A percentile compares a stretch with the other conserved stretches of the same genome.
phyloP scores from a whole-genome alignment of 1,140 invertebrate species.

The Laodelphax striatellus region DNA sequence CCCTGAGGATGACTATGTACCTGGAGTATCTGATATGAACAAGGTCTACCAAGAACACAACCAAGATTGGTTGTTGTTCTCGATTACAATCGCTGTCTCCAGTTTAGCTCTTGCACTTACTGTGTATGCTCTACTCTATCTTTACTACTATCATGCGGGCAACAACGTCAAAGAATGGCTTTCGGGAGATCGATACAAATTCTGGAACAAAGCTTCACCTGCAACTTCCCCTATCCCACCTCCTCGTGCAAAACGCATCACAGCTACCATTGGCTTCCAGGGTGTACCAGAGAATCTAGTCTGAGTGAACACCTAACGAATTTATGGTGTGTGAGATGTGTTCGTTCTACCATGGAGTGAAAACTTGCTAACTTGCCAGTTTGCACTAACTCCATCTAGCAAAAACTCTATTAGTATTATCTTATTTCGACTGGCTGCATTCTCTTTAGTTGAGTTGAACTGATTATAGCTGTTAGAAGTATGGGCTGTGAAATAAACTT shows the following conservation, averaged over 20 bases:
- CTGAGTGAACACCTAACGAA: neutral
- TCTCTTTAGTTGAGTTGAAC: too few species aligned
- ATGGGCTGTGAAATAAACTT: too few species aligned
- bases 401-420: too few species aligned
- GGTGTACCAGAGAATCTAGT: neutral
- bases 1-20: neutral
- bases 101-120: slow-evolving; percentile 1
- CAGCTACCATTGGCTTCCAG: neutral
- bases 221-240: slow-evolving; percentile 34
- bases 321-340: too few species aligned
- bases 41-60: neutral
- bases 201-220: slow-evolving; percentile 15
- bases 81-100: slow-evolving; percentile 6
- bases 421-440: too few species aligned
- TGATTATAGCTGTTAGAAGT: too few species aligned
- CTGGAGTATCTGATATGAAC: neutral
- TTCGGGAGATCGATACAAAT: slow-evolving; percentile 27
- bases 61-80: slow-evolving; percentile 2
- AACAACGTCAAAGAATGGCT: slow-evolving; percentile 22
- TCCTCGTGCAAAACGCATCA: slow-evolving; percentile 32
- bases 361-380: too few species aligned
- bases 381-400: too few species aligned
- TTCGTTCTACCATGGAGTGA: too few species aligned
- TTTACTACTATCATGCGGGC: slow-evolving; percentile 34
- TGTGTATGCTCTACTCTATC: slow-evolving; percentile 12